These are phyloP conservation scores for Drymonia ruficornis DNA, from an alignment of 2,888 invertebrate genomes.

Conservation along the genomic window DNA sequence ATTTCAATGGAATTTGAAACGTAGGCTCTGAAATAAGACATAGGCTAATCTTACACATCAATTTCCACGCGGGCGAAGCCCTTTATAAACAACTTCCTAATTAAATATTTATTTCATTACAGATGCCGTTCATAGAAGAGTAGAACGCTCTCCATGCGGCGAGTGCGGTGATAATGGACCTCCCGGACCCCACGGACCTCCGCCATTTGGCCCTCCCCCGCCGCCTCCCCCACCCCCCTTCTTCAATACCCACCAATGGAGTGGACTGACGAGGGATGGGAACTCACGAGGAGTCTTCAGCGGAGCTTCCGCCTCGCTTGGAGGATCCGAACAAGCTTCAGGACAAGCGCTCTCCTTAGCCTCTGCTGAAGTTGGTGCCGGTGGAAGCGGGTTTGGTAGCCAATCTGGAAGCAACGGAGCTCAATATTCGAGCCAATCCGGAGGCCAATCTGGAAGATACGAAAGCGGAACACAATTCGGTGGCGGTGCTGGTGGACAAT, in stretches of 20 bases:
- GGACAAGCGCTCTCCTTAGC: conserved; percentile 58
- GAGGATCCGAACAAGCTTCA: conserved; percentile 29
- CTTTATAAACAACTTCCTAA: too few species aligned
- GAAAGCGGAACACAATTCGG: conserved; percentile 3
- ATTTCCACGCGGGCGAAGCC: too few species aligned
- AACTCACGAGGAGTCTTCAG: conserved; percentile 58
- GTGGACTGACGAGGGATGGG: conserved; percentile 55
- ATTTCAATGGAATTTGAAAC: too few species aligned
- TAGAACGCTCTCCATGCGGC: conserved; percentile 31
- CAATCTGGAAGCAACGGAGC: not conserved
- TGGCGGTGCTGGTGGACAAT: conserved; percentile 8
- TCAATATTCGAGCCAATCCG: conserved; percentile 13
- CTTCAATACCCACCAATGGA: conserved; percentile 64
- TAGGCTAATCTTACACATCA: too few species aligned
- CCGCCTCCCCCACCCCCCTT: conserved; percentile 16
- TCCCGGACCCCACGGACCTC: conserved; percentile 10
- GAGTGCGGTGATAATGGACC: conserved; percentile 21
- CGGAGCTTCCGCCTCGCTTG: conserved; percentile 44
- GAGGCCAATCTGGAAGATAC: conserved; percentile 5
- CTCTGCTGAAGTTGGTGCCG: conserved; percentile 24
- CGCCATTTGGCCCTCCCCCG: conserved; percentile 20
- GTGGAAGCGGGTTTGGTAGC: conserved; percentile 1
- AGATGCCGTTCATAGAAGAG: conserved; percentile 22
- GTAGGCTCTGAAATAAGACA: too few species aligned
- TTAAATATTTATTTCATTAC: not conserved